phyloP scores from a whole-genome alignment of 2,888 invertebrate species.

The Cepaea hortensis region DNA sequence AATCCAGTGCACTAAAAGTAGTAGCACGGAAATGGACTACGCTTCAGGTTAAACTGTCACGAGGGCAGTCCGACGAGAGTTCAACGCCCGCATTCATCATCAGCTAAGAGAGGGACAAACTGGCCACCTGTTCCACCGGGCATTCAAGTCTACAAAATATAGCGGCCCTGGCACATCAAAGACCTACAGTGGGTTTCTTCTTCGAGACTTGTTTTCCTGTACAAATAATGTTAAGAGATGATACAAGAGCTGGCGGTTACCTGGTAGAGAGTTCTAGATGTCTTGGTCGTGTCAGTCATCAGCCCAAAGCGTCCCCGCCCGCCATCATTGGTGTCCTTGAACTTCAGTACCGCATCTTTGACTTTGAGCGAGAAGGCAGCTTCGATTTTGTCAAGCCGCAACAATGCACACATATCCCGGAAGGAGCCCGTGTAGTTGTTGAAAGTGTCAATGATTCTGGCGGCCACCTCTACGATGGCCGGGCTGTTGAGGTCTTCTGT shows the following conservation, averaged over 20 bases:
- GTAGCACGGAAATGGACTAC: no score
- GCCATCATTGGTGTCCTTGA: constrained; percentile 43
- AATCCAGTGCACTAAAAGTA: no score
- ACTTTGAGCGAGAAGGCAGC: neutral
- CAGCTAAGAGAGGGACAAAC: no score
- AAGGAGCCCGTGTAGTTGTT: constrained; percentile 23
- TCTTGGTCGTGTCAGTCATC: constrained; percentile 39
- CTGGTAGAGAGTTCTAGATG: constrained; percentile 25
- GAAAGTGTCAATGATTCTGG: neutral
- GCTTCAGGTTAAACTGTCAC: no score
- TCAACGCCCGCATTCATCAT: no score
- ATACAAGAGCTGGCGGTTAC: neutral
- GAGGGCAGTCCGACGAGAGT: no score
- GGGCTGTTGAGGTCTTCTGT: neutral
- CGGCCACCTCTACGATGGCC: neutral
- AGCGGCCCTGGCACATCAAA: no score
- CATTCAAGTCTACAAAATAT: no score
- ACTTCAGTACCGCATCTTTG: constrained; percentile 36
- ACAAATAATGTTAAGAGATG: no score
- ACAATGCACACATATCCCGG: constrained; percentile 13
- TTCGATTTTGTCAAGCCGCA: neutral
- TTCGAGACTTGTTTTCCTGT: no score
- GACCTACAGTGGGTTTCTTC: no score
- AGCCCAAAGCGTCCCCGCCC: constrained; percentile 37
- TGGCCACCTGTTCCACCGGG: no score